A percentile compares a stretch with the other conserved stretches of the same genome.
Evolutionary conservation across 2,113 vertebrate species (phyloP).

Genomic region (Gallinago paraguaiae): DNA sequence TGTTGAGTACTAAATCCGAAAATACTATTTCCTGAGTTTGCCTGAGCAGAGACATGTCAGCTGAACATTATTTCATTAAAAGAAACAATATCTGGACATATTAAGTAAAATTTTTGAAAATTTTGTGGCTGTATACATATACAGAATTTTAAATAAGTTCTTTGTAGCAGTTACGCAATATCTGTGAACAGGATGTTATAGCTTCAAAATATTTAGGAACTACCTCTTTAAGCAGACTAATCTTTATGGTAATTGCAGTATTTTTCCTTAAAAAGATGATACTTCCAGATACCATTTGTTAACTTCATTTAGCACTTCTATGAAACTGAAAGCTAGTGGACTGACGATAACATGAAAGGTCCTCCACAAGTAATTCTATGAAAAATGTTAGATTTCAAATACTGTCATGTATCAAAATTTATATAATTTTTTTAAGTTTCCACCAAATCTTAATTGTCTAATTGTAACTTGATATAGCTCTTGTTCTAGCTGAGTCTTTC

Average conservation of each 20-base stretch:
- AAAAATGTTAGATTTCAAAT: neutral
- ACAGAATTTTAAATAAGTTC: neutral
- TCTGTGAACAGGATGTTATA: neutral
- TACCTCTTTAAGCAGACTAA: neutral
- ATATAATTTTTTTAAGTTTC: neutral
- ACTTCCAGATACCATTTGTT: neutral
- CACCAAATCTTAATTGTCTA: neutral
- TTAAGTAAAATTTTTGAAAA: neutral
- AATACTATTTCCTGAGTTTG: neutral
- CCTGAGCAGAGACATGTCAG: neutral
- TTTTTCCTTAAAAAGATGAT: neutral
- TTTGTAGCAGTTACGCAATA: neutral
- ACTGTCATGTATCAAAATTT: neutral
- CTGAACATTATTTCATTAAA: neutral
- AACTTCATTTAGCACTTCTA: neutral
- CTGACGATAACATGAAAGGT: neutral
- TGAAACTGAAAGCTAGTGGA: neutral
- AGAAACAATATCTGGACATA: neutral
- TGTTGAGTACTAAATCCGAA: neutral
- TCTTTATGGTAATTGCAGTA: neutral
- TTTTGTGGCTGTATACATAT: neutral
- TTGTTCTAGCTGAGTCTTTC: neutral
- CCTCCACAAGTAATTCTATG: neutral
- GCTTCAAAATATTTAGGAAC: neutral
- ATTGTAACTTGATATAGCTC: neutral